Conservation (phyloP, 2,113 vertebrate genomes). For the Tetrax tetrax region DNA sequence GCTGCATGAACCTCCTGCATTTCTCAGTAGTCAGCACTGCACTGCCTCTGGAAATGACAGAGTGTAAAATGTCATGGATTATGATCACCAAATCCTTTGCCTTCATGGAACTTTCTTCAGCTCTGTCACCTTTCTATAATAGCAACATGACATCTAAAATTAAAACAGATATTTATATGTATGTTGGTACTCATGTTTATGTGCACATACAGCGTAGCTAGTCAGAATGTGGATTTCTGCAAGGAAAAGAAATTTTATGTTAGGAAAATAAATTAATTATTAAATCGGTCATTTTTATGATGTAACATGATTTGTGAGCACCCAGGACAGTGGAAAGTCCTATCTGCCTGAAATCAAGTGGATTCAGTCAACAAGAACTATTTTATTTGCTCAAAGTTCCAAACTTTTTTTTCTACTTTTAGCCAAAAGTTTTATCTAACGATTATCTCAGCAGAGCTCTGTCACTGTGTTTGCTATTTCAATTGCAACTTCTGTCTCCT, state of each 20-base stretch:
- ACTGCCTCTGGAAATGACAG: slow-evolving; percentile 16
- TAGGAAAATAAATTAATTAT: slow-evolving; percentile 12
- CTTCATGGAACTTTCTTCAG: slow-evolving; percentile 14
- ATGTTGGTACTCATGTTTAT: neutral
- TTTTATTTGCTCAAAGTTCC: neutral
- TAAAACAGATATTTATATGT: neutral
- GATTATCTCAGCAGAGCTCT: neutral
- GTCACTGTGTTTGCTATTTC: neutral
- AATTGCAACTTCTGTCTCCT: neutral
- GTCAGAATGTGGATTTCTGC: neutral
- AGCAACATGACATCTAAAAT: slow-evolving; percentile 20
- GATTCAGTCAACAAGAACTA: neutral
- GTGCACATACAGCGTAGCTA: neutral
- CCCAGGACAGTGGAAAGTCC: neutral
- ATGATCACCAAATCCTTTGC: neutral
- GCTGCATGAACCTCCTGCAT: neutral
- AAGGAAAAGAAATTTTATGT: neutral
- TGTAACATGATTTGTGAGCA: neutral
- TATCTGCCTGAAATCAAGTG: neutral
- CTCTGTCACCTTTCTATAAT: slow-evolving; percentile 29
- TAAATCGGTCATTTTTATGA: neutral
- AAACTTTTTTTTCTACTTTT: neutral
- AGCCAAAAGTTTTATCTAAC: neutral
- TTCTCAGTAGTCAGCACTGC: slow-evolving; percentile 35
- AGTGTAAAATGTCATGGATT: slow-evolving; percentile 52